Percentiles rank a stretch among this genome's conserved stretches.
These are phyloP conservation scores for Acyrthosiphon pisum DNA, from an alignment of 1,140 invertebrate genomes.

Conservation along the genomic window DNA sequence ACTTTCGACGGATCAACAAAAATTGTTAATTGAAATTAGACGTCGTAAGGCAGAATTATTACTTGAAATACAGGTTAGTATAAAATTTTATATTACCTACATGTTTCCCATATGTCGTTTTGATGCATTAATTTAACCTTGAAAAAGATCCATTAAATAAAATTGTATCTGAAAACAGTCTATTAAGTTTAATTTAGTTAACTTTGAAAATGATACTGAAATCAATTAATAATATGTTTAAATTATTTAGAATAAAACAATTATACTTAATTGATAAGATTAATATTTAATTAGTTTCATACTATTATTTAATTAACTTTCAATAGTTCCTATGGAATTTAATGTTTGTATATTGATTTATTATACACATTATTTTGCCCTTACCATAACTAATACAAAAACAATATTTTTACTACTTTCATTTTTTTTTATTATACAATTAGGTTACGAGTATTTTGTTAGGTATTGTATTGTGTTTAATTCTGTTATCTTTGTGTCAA, in stretches of 20 bases:
- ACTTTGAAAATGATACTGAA: background rate
- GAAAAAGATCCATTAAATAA: background rate
- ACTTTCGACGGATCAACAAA: conserved; percentile 88
- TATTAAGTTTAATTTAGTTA: background rate
- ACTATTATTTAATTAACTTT: background rate
- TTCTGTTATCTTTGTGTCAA: background rate
- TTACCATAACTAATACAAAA: background rate
- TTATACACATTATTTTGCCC: background rate
- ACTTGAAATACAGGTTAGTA: conserved; percentile 88
- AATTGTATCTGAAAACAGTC: background rate
- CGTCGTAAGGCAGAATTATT: conserved; percentile 88
- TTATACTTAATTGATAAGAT: background rate
- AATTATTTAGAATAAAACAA: background rate
- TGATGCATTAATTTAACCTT: background rate
- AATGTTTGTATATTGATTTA: background rate
- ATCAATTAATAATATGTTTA: background rate
- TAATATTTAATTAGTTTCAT: background rate
- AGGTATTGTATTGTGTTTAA: background rate
- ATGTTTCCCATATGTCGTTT: background rate
- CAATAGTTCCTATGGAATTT: background rate
- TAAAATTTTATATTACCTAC: background rate
- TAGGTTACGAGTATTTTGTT: background rate
- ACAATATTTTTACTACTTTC: background rate
- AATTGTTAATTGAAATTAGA: conserved; percentile 86
- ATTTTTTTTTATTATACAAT: background rate